These are phyloP conservation scores for Tenthredo notha DNA, from an alignment of 2,888 invertebrate species.

Conservation along the genomic window DNA sequence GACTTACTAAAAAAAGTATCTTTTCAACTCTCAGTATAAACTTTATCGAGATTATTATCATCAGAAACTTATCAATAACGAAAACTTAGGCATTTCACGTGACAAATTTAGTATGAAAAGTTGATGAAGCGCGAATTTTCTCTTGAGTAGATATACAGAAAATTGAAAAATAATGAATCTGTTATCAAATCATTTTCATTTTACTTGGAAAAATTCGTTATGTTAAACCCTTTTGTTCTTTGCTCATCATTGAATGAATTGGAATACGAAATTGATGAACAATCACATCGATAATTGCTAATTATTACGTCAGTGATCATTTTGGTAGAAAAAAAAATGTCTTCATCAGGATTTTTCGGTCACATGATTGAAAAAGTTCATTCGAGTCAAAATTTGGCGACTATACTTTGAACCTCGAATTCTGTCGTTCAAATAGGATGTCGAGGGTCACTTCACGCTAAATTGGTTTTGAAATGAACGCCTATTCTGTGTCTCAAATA, in stretches of 20 bases:
- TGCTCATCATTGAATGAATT: not conserved
- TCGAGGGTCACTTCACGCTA: not conserved
- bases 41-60: not conserved
- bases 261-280: not conserved
- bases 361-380: not conserved
- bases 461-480: not conserved
- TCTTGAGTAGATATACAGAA: not conserved
- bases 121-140: not conserved
- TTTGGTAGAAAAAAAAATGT: not conserved
- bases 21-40: not conserved
- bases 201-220: not conserved
- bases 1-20: not conserved
- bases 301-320: not conserved
- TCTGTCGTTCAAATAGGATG: not conserved
- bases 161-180: not conserved
- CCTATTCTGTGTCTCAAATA: not conserved
- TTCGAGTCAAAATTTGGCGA: not conserved
- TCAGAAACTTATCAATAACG: not conserved
- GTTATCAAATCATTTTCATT: not conserved
- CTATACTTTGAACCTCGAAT: not conserved
- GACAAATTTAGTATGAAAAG: not conserved
- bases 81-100: not conserved
- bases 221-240: not conserved
- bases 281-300: not conserved
- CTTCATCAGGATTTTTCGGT: not conserved